A percentile compares a stretch with the other conserved stretches of the same genome.
These are phyloP conservation scores for Enteromius unitaeniatus DNA, from an alignment of 2,797 vertebrate genomes.

Conservation along the genomic window DNA sequence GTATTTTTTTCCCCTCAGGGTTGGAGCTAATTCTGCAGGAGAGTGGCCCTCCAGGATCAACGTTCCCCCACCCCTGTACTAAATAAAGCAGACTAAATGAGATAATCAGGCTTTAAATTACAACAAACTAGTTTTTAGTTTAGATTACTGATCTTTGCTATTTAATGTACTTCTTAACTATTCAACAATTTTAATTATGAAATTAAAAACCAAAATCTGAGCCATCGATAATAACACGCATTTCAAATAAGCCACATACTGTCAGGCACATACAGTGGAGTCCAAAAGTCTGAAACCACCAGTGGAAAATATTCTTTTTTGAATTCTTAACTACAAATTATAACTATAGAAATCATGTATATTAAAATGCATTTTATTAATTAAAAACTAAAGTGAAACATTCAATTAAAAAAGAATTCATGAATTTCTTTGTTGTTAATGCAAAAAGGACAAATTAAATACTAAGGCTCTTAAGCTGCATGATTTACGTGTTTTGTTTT, in stretches of 20 bases:
- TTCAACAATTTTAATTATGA: background rate
- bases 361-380: background rate
- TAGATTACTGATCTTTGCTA: background rate
- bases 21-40: no score
- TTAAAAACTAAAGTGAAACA: background rate
- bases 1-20: no score
- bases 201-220: background rate
- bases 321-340: background rate
- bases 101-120: background rate
- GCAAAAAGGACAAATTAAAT: no score
- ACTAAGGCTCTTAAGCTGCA: background rate
- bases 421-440: no score
- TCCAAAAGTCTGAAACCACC: constrained; percentile 6
- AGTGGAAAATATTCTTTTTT: background rate
- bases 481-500: background rate
- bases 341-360: background rate
- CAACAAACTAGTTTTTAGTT: background rate
- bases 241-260: constrained; percentile 11
- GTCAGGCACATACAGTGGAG: background rate
- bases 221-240: background rate
- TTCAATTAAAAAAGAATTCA: background rate
- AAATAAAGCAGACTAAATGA: background rate
- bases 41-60: no score
- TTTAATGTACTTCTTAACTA: background rate
- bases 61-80: no score